Evolutionary conservation across 2,797 vertebrate species (phyloP), one percentile per base, ranked within the genome.

Genomic region (Mormyrus proboscirostris): DNA sequence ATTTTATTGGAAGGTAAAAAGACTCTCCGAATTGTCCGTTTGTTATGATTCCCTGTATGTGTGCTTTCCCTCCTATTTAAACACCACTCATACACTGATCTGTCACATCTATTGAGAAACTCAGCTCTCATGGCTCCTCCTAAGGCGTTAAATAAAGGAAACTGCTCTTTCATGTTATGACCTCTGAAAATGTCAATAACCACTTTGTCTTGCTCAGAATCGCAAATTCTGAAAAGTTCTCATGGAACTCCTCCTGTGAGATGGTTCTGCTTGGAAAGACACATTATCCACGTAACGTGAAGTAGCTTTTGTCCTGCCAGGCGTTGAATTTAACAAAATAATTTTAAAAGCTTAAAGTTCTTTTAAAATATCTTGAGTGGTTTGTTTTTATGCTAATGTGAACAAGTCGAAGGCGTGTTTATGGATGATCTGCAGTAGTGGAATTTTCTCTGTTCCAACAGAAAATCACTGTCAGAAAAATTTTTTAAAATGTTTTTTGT

Each of bases 1-100:
- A 12, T 89, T 62, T 65, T 59, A n/a, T 90, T 33, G 49, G 90
- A 89, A 87, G 89, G 91, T 91, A 91, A 92, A 22, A 49, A 91
- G 89, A 91, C 91, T 92, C 91, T 92, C 88, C 10, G 92, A 92
- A 90, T 92, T 89, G 90, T 86, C 22, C 4, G 47, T 9, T 14
- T 84, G 4, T 50, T 49, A 19, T 22, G 1, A 19, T 16, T 50
- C 14, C 22, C 6, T 84, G 16, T 10, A n/a, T 16, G 1, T 53
- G 3, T 14, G 19, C 55, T 38, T 12, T 33, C 25, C 84, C 10
- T 55, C 14, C 50, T 53, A 33, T 53, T 86, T 90, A 89, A 87
- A 91, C 91, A 91, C 89, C 62, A 69, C 90, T 92, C 79, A 87
- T 90, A 88, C 89, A 91, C 79, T 88, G 87, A 91, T 84, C 87